phyloP scores from a whole-genome alignment of 2,113 vertebrate genomes.

The Rhea pennata region DNA sequence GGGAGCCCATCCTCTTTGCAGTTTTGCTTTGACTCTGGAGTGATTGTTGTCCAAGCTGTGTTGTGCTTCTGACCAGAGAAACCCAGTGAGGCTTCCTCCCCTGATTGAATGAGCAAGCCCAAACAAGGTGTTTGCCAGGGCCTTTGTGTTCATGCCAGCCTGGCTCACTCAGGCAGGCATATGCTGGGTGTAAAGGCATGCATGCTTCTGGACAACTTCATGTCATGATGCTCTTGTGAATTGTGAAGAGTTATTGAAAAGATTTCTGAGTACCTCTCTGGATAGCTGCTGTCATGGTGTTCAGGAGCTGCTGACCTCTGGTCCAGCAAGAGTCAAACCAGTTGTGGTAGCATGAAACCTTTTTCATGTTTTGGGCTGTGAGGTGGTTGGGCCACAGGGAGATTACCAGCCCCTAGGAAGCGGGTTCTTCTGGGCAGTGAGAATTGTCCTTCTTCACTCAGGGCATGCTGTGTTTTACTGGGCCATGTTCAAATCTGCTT shows the following conservation, averaged over 20 bases:
- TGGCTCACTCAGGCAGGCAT: rapidly evolving
- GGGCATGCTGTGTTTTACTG: rapidly evolving
- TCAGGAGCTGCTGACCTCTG: neutral
- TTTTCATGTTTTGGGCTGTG: neutral
- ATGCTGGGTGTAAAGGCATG: rapidly evolving
- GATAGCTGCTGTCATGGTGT: rapidly evolving
- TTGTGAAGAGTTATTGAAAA: neutral
- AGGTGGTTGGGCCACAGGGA: neutral
- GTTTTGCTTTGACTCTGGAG: neutral
- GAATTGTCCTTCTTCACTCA: neutral
- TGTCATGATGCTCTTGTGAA: rapidly evolving
- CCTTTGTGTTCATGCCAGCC: no score
- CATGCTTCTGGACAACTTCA: rapidly evolving
- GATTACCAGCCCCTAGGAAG: neutral
- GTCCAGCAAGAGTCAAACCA: neutral
- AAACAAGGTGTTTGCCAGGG: rapidly evolving
- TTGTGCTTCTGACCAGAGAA: neutral
- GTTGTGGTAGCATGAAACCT: neutral
- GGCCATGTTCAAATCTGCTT: neutral
- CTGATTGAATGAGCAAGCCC: neutral
- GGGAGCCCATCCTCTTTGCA: neutral
- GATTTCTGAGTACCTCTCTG: neutral
- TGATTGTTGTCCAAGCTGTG: rapidly evolving
- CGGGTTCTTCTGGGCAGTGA: neutral
- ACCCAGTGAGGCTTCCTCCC: neutral